phyloP scores from a whole-genome alignment of 2,113 vertebrate genomes.

The Rissa tridactyla region DNA sequence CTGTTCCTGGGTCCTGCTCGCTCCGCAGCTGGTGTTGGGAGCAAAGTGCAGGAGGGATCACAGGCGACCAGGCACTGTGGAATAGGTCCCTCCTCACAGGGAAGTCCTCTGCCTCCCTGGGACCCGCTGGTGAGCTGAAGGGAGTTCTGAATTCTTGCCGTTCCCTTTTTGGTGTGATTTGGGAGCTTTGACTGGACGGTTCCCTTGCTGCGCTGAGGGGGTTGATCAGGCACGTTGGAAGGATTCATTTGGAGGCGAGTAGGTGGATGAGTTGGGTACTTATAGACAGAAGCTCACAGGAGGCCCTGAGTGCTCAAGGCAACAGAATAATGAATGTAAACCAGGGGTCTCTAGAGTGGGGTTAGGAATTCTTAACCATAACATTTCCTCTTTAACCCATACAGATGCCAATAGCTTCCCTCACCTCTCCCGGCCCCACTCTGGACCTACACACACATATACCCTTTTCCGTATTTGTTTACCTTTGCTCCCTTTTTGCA shows the following conservation, averaged over 20 bases:
- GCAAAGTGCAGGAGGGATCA: neutral
- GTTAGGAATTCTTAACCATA: conserved; percentile 75
- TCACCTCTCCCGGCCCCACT: neutral
- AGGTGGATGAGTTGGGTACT: conserved; percentile 12
- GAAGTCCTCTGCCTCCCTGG: neutral
- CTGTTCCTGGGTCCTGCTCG: neutral
- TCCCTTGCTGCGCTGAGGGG: neutral
- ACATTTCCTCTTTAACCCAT: conserved; percentile 67
- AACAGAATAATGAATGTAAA: conserved; percentile 82
- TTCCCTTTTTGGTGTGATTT: neutral
- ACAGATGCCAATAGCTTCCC: neutral
- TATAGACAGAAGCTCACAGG: conserved; percentile 40
- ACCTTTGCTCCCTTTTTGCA: neutral
- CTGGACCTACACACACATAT: neutral
- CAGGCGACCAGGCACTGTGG: neutral
- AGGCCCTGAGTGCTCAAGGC: conserved; percentile 72
- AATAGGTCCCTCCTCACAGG: neutral
- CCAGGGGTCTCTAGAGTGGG: conserved; percentile 70
- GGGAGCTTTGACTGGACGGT: neutral
- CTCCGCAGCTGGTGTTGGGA: neutral
- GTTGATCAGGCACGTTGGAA: neutral
- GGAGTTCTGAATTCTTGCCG: neutral
- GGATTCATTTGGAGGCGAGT: conserved; percentile 30
- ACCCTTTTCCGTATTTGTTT: neutral
- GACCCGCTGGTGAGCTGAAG: neutral